A percentile compares a stretch with the other conserved stretches of the same genome.
phyloP scores from a whole-genome alignment of 2,888 invertebrate species.

The Leucozona laternaria region DNA sequence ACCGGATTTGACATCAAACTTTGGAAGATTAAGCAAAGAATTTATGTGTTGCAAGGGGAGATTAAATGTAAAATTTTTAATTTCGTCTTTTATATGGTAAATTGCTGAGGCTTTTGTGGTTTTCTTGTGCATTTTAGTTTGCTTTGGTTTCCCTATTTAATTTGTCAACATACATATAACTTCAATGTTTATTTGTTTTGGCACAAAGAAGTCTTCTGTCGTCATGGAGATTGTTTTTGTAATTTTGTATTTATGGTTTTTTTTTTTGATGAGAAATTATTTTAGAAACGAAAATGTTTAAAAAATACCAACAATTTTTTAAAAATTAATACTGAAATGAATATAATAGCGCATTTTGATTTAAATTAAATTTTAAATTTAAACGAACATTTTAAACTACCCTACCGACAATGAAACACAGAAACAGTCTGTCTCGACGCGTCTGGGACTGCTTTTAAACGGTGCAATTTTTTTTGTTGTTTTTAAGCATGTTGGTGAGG shows the following conservation, averaged over 20 bases:
- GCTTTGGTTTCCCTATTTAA: neutral
- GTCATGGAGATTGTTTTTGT: neutral
- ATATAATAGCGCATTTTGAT: neutral
- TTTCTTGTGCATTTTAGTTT: constrained; percentile 76
- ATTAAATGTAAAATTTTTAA: constrained; percentile 78
- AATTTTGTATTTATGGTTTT: neutral
- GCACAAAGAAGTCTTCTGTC: neutral
- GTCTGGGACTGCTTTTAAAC: no score
- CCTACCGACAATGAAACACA: neutral
- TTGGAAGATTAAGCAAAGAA: constrained; percentile 82
- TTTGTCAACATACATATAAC: neutral
- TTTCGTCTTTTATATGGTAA: constrained; percentile 80
- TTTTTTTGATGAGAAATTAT: neutral
- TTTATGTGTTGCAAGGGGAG: constrained; percentile 79
- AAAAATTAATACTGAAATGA: no score
- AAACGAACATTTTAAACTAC: neutral
- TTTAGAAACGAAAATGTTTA: neutral
- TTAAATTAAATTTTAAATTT: neutral
- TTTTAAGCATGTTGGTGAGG: no score
- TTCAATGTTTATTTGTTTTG: constrained; percentile 19
- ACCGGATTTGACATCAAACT: constrained; percentile 78
- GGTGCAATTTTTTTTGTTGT: no score
- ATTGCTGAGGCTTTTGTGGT: constrained; percentile 80
- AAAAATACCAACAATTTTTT: no score
- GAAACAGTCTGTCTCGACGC: neutral